Conservation (phyloP, 23 tunicate genomes). For the Phallusia fumigata region DNA sequence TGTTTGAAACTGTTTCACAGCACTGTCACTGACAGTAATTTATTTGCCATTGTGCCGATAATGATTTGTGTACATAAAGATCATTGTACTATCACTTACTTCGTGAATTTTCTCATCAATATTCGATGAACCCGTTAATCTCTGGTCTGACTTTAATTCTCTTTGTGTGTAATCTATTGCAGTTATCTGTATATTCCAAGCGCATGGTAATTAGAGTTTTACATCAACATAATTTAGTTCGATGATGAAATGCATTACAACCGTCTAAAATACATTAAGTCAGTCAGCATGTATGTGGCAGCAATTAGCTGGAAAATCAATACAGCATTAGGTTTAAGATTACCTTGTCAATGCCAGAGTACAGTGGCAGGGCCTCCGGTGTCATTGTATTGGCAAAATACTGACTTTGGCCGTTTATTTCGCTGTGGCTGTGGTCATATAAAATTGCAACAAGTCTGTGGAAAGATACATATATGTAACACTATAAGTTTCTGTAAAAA, state of each 20-base stretch:
- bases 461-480: too few relatives aligned
- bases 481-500: not conserved
- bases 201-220: not conserved
- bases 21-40: too few relatives aligned
- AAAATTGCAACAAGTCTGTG: slow-evolving; percentile 51
- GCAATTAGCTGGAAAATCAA: too few relatives aligned
- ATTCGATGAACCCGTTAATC: slow-evolving; percentile 44
- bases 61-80: too few relatives aligned
- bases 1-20: too few relatives aligned
- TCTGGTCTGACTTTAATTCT: slow-evolving; percentile 6
- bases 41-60: too few relatives aligned
- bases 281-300: too few relatives aligned
- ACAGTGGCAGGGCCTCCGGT: slow-evolving; percentile 12
- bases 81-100: not conserved
- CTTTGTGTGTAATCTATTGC: slow-evolving; percentile 14
- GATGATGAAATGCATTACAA: too few relatives aligned
- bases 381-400: slow-evolving; percentile 27
- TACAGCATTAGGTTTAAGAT: not conserved
- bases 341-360: slow-evolving; percentile 55
- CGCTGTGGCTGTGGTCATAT: slow-evolving; percentile 57
- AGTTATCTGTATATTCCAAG: not conserved
- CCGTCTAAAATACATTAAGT: too few relatives aligned
- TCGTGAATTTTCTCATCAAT: slow-evolving; percentile 45
- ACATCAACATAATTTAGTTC: not conserved
- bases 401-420: slow-evolving; percentile 23